Evolutionary conservation across 1,140 invertebrate species (phyloP), one percentile per base, ranked within the genome.

Genomic region (Papilio machaon): DNA sequence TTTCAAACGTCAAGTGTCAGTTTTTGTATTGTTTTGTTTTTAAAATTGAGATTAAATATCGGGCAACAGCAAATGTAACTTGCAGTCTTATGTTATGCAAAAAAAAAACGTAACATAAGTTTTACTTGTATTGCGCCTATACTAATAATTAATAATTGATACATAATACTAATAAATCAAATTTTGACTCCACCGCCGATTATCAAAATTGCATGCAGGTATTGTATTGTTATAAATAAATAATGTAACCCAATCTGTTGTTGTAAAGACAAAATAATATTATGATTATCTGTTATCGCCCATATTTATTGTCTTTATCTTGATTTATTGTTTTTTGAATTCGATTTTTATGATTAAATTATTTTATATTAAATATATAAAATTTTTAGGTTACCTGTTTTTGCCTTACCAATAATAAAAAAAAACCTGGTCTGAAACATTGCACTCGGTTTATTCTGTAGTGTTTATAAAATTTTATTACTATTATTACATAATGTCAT

Each of bases 261-360:
- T 30, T 64, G 19, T 9, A 64, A 67, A 23, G 11, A 15, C 35
- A 35, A 64, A 64, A 23, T 19, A 23, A n/a, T 60, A 8, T 30
- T 64, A 30, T 64, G 19, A 4, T 64, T 64, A 64, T 64, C 64
- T 35, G 8, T 67, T 19, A 13, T 0, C 0, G 23, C 15, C 11
- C 4, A 10, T 67, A 30, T 67, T 67, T 67, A 23, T 64, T 23
- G 19, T 11, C 19, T 35, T 38, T 67, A 67, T 67, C 64, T 67
- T 67, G 64, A 67, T 67, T 67, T 67, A 67, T 67, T 67, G 23
- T 67, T 17, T 67, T 67, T 30, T 23, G 30, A 67, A 3, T 67
- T 67, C 13, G 13, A 9, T 67, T 67, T 64, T 13, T 2, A 60
- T 64, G 19, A 64, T 64, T 30, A 64, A 58, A 58, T 7, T 58